Conservation (phyloP, 2,888 invertebrate species). For the Cremastobaeus sp. region DNA sequence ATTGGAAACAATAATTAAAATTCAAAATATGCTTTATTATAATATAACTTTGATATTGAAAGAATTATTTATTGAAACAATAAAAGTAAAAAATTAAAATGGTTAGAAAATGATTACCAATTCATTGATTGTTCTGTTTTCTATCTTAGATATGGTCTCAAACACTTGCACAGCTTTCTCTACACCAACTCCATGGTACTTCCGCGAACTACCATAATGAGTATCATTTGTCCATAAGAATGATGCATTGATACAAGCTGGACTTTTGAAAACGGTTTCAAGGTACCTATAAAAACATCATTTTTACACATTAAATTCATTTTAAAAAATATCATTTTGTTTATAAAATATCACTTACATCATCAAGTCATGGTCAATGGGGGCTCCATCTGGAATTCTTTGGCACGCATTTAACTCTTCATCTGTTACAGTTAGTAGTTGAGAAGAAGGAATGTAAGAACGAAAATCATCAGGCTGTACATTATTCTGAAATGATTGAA, state of each 20-base stretch:
- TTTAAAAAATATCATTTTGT: conserved; percentile 6
- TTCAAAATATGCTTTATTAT: too few species aligned
- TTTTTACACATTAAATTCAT: not conserved
- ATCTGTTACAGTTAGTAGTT: conserved; percentile 84
- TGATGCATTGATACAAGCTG: conserved; percentile 92
- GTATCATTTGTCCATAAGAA: conserved; percentile 85
- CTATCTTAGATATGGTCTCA: conserved; percentile 83
- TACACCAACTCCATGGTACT: conserved; percentile 90
- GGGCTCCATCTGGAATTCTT: conserved; percentile 81
- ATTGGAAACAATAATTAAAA: conserved; percentile 61
- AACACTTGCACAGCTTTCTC: conserved; percentile 84
- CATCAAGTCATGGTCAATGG: conserved; percentile 83
- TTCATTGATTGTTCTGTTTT: conserved; percentile 86
- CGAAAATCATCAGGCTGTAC: conserved; percentile 83
- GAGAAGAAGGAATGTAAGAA: conserved; percentile 80
- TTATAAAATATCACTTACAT: conserved; percentile 69
- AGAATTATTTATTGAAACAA: too few species aligned
- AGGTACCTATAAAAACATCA: conserved; percentile 79
- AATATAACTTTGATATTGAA: too few species aligned
- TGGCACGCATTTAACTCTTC: conserved; percentile 82
- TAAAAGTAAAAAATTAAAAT: too few species aligned
- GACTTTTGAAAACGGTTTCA: conserved; percentile 91
- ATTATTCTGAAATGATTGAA: conserved; percentile 71
- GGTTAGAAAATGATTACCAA: too few species aligned
- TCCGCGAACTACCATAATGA: conserved; percentile 89